phyloP scores from a whole-genome alignment of 2,888 invertebrate genomes.

The Ophraella communa region DNA sequence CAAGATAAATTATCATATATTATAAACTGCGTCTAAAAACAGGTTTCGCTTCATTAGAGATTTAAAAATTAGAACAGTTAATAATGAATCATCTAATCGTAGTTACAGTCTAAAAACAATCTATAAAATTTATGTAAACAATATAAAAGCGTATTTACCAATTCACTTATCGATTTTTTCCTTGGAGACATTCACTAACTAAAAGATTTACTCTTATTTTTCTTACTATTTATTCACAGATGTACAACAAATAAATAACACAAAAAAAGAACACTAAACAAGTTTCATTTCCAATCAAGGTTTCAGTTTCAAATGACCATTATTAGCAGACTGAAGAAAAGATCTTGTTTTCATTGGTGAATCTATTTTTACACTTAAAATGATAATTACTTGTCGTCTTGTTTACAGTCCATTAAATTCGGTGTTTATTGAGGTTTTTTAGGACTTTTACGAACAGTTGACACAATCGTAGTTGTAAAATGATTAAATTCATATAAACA shows the following conservation, averaged over 20 bases:
- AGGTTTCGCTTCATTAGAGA: constrained; percentile 21
- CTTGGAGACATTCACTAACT: not conserved
- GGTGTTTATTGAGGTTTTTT: not conserved
- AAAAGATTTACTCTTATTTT: not conserved
- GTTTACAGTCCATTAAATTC: not conserved
- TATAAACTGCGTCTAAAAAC: constrained; percentile 13
- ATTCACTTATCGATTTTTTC: not conserved
- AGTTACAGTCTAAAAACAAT: not conserved
- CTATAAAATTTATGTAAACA: not conserved
- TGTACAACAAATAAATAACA: not conserved
- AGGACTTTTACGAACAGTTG: not conserved
- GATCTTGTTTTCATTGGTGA: not conserved
- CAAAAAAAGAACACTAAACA: not conserved
- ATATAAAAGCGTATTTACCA: not conserved
- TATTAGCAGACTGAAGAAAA: not conserved
- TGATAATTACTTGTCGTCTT: not conserved
- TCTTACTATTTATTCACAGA: not conserved
- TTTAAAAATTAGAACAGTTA: constrained; percentile 2
- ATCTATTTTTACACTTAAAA: not conserved
- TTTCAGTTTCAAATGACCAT: not conserved
- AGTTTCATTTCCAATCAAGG: not conserved
- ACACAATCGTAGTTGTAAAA: not conserved
- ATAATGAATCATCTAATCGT: not conserved
- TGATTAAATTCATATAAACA: not conserved
- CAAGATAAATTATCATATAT: not conserved